Evolutionary conservation across 1,140 invertebrate species (phyloP), one percentile per base, ranked within the genome.

Genomic region (Aethina tumida): DNA sequence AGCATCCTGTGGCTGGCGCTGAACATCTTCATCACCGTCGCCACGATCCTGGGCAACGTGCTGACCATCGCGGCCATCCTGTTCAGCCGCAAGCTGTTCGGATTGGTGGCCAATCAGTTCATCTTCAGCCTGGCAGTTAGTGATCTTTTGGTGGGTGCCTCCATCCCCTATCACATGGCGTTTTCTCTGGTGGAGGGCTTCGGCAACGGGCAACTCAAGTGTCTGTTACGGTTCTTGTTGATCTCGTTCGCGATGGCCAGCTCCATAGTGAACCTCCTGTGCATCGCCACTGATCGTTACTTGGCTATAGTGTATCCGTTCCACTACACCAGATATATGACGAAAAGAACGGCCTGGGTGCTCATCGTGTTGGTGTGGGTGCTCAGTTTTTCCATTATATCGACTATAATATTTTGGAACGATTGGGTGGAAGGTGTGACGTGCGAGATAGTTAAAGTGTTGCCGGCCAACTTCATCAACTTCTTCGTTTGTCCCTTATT

Each of bases 211-310:
- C 70, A 75, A 45, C 59, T 58, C 26, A 71, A 73, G 1, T 85
- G 81, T 46, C 49, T 84, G 8, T 60, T 78, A 55, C 66, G 79
- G 46, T 83, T 84, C 55, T 75, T 81, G 12, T 62, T 84, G 2
- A 75, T 81, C 34, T 73, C 75, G 34, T 68, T 81, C 43, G 78
- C 77, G 31, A 83, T 80, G 55, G 71, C 75, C 45, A 78, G 75
- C 13, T 84, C 82, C 45, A 81, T 91, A 50, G 76, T 79, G 58
- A 90, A 86, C 45, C 71, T 92, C 24, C 80, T 83, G 35, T 74
- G 81, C 10, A 89, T 92, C 34, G 83, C 86, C 7, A 66, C 87
- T 14, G 87, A 91, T 62, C 73, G 87, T 27, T 87, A 84, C 55
- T 67, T 84, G 41, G 84, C 85, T 0, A 84, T 91, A 38, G 73